Conservation (phyloP, 2,113 vertebrate genomes). For the Lota lota region DNA sequence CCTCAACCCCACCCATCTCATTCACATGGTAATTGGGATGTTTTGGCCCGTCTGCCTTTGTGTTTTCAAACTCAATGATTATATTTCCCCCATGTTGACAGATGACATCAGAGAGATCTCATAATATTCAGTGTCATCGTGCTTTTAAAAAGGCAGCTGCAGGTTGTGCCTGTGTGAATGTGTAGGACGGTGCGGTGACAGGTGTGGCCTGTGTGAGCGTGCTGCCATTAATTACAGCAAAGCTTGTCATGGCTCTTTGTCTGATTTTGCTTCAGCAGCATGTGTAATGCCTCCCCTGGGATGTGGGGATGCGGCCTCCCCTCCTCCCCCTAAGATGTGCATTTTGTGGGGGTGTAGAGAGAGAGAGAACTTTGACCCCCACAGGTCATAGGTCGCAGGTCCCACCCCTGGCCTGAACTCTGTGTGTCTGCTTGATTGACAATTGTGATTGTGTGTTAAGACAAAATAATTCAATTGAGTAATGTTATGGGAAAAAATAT, state of each 20-base stretch:
- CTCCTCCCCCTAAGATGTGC: neutral
- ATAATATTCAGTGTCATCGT: no score
- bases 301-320: slow-evolving; percentile 4
- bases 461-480: no score
- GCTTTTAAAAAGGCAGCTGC: no score
- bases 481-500: no score
- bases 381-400: no score
- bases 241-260: slow-evolving; percentile 47
- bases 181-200: neutral
- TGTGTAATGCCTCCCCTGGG: slow-evolving; percentile 51
- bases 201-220: slow-evolving; percentile 7
- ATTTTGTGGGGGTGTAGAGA: no score
- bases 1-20: neutral
- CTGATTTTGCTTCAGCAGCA: slow-evolving; percentile 58
- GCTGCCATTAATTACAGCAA: slow-evolving; percentile 35
- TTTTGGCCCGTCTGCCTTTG: slow-evolving; percentile 30
- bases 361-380: no score
- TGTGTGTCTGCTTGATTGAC: no score
- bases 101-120: neutral
- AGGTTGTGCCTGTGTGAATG: neutral
- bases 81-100: neutral
- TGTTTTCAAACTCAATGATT: neutral
- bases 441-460: no score
- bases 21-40: slow-evolving; percentile 58
- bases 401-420: no score